Evolutionary conservation across 2,113 vertebrate species (phyloP).

Genomic region (Steatornis caripensis): DNA sequence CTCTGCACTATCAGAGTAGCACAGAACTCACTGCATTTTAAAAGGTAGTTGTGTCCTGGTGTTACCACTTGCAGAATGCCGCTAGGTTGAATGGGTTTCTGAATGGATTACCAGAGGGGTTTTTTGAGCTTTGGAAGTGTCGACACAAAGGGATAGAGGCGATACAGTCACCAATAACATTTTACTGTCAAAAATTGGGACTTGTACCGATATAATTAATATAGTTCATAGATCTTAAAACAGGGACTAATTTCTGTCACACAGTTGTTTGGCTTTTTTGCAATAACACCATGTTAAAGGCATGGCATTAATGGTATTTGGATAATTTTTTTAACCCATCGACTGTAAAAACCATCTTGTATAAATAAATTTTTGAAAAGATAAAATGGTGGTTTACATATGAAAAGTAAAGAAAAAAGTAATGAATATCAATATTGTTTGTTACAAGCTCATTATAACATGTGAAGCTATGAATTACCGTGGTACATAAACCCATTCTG

Average conservation of each 20-base stretch:
- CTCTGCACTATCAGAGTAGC: too few species aligned
- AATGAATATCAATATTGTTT: not conserved
- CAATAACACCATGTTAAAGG: not conserved
- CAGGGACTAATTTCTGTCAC: not conserved
- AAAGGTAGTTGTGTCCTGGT: not conserved
- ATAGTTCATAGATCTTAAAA: not conserved
- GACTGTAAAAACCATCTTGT: not conserved
- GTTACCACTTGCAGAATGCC: not conserved
- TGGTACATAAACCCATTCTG: not conserved
- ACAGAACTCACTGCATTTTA: not conserved
- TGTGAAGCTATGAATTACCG: not conserved
- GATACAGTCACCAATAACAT: not conserved
- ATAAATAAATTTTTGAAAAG: not conserved
- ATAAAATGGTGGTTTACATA: slow-evolving; percentile 38
- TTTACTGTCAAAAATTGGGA: not conserved
- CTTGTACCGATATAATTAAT: not conserved
- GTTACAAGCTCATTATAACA: not conserved
- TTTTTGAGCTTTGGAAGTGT: not conserved
- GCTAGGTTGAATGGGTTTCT: not conserved
- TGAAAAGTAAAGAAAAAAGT: not conserved
- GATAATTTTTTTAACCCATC: not conserved
- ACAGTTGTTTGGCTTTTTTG: not conserved
- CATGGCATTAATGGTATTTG: not conserved
- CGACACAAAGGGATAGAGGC: not conserved
- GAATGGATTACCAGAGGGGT: not conserved